Percentiles rank a stretch among this genome's conserved stretches.
Conservation (phyloP, 2,888 invertebrate genomes). For the Drosophila anomalata region DNA sequence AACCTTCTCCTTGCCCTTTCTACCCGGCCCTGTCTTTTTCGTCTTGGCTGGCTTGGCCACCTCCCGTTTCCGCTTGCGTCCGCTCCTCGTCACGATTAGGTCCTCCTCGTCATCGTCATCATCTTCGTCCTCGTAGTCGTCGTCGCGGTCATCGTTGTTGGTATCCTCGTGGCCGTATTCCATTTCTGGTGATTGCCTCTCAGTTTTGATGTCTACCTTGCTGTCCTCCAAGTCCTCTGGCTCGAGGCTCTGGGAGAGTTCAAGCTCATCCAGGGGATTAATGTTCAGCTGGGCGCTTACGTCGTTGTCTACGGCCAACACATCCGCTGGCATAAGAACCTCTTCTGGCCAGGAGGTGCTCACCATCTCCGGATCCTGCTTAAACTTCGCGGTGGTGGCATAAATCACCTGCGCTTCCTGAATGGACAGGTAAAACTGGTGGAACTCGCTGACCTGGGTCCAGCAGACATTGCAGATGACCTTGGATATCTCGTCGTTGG, state of each 20-base stretch:
- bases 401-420: conserved; percentile 77
- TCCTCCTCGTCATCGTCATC: conserved; percentile 47
- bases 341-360: conserved; percentile 66
- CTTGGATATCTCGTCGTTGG: conserved; percentile 75
- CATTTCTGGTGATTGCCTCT: conserved; percentile 48
- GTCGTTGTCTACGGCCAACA: conserved; percentile 58
- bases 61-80: conserved; percentile 52
- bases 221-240: conserved; percentile 41
- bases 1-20: conserved; percentile 35
- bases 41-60: conserved; percentile 28
- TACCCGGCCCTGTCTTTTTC: conserved; percentile 38
- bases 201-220: conserved; percentile 51
- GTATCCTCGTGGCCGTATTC: conserved; percentile 28
- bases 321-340: conserved; percentile 62
- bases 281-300: conserved; percentile 49
- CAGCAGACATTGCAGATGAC: conserved; percentile 82
- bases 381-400: conserved; percentile 60
- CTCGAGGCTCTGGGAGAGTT: conserved; percentile 49
- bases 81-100: conserved; percentile 63
- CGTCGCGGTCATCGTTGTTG: conserved; percentile 19
- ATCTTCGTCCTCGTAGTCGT: conserved; percentile 18
- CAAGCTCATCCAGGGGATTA: conserved; percentile 74
- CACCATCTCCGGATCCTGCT: conserved; percentile 60
- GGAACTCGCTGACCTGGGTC: conserved; percentile 80
- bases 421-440: conserved; percentile 81